Conservation (phyloP, 2,113 vertebrate species). For the Poecile atricapillus region DNA sequence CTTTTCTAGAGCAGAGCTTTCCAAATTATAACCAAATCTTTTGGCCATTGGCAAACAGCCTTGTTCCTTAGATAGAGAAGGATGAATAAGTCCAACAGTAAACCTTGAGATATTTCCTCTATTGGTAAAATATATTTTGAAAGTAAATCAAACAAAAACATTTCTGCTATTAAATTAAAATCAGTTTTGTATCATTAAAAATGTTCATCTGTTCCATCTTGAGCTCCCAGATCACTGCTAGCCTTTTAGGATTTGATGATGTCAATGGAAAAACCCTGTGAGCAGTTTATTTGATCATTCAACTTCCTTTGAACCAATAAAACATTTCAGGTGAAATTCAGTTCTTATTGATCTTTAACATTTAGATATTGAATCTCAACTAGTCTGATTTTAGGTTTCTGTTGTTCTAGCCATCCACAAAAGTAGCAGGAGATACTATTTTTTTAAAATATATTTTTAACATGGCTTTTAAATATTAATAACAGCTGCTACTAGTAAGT, state of each 20-base stretch:
- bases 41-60: not conserved
- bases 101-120: not conserved
- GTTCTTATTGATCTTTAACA: not conserved
- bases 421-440: not conserved
- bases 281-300: not conserved
- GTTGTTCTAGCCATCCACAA: not conserved
- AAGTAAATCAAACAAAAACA: not conserved
- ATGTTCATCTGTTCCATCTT: not conserved
- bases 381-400: not conserved
- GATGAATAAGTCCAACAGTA: not conserved
- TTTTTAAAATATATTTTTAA: not conserved
- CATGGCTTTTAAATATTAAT: not conserved
- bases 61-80: not conserved
- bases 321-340: not conserved
- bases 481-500: not conserved
- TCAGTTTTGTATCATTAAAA: not conserved
- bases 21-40: not conserved
- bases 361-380: not conserved
- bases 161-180: not conserved
- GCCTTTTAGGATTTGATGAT: not conserved
- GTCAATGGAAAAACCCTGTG: not conserved
- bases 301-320: not conserved
- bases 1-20: not conserved
- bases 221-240: not conserved
- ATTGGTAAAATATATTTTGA: not conserved